Evolutionary conservation across 2,113 vertebrate genomes (phyloP).

Genomic region (Pithys albifrons): DNA sequence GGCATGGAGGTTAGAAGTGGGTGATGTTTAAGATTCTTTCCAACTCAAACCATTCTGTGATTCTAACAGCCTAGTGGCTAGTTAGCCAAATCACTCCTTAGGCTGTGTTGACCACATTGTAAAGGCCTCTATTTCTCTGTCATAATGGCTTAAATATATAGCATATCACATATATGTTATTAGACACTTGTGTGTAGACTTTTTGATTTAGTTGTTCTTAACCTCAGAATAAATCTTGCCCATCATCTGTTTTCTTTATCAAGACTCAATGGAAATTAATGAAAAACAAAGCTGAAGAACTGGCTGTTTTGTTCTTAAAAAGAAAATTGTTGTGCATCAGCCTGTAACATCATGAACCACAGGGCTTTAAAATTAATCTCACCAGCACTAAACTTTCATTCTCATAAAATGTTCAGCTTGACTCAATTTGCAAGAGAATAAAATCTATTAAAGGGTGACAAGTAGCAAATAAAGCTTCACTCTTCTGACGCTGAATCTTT

Average conservation of each 20-base stretch:
- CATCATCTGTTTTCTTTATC: slow-evolving; percentile 10
- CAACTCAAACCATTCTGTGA: neutral
- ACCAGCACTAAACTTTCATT: slow-evolving; percentile 28
- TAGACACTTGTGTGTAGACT: neutral
- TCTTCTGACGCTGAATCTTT: neutral
- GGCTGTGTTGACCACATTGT: neutral
- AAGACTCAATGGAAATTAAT: slow-evolving; percentile 35
- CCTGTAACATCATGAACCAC: slow-evolving; percentile 26
- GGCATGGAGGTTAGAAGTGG: neutral
- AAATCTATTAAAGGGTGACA: slow-evolving; percentile 42
- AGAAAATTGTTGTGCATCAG: slow-evolving; percentile 49
- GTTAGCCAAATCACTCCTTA: neutral
- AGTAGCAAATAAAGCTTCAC: slow-evolving; percentile 21
- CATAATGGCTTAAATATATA: neutral
- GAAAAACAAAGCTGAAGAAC: slow-evolving; percentile 8
- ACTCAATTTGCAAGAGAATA: slow-evolving; percentile 25
- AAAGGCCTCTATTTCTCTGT: neutral
- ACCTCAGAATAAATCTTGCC: slow-evolving; percentile 19
- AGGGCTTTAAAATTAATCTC: slow-evolving; percentile 40
- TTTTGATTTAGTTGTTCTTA: neutral
- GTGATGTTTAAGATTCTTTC: neutral
- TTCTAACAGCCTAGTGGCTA: neutral
- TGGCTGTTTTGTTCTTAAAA: slow-evolving; percentile 30
- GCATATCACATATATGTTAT: neutral
- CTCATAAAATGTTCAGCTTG: neutral